Base-by-base conservation (phyloP, 2,113 vertebrate species). In the Pachypanchax playfairii region DNA sequence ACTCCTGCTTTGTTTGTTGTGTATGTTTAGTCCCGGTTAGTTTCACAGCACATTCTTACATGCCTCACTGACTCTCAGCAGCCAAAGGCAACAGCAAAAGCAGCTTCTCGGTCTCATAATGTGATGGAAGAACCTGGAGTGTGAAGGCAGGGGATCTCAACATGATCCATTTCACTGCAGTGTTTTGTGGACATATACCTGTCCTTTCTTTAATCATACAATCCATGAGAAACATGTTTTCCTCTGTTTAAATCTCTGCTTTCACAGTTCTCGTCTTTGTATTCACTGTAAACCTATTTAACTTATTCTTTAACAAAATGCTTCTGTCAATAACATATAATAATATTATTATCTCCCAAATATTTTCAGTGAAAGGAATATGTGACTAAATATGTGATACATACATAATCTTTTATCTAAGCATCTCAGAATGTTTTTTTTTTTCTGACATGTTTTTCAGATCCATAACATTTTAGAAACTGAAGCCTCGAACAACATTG, bases 381-480 rank as follows among this genome's bases (percentile, higher is more conserved):
- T n/a, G n/a, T n/a, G n/a, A n/a, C n/a, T n/a, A n/a, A n/a, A n/a
- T n/a, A n/a, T n/a, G n/a, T n/a, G n/a, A n/a, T n/a, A n/a, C n/a
- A n/a, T n/a, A n/a, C n/a, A n/a, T n/a, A n/a, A n/a, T n/a, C n/a
- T n/a, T n/a, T n/a, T n/a, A n/a, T n/a, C n/a, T n/a, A n/a, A n/a
- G n/a, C n/a, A n/a, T n/a, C n/a, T n/a, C n/a, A n/a, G n/a, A n/a
- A n/a, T n/a, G n/a, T n/a, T n/a, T n/a, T n/a, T n/a, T n/a, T n/a
- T n/a, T n/a, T 9, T 48, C 24, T 41, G 33, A 6, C 26, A 44
- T 50, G 26, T 28, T 42, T 14, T 4, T 50, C 21, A 31, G 28
- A 8, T 51, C 36, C 38, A 59, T 29, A 35, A 59, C 13, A 28
- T 51, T 29, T n/a, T 17, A 21, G 41, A 36, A 43, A 33, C 21